Conservation (phyloP, 1,140 invertebrate genomes). For the Calycopis cecrops region DNA sequence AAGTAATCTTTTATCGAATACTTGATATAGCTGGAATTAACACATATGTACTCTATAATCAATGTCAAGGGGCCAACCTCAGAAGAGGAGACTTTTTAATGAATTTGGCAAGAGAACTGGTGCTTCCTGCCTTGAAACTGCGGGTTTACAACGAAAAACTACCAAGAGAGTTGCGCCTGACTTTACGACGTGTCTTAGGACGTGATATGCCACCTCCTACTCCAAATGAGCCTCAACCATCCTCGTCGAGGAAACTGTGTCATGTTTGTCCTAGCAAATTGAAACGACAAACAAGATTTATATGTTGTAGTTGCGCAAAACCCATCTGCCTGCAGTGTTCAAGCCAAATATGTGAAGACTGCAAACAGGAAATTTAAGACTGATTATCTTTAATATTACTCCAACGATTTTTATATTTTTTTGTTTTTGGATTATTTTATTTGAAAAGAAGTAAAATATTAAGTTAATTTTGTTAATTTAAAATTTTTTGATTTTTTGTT, state of each 20-base stretch:
- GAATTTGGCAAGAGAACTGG: not conserved
- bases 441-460: slow-evolving; percentile 12
- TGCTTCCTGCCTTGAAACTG: not conserved
- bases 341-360: slow-evolving; percentile 6
- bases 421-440: slow-evolving; percentile 15
- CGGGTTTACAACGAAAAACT: slow-evolving; percentile 8
- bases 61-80: not conserved
- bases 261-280: not conserved
- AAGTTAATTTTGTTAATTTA: slow-evolving; percentile 16
- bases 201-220: not conserved
- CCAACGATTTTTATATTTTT: slow-evolving; percentile 11
- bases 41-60: not conserved
- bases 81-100: slow-evolving; percentile 8
- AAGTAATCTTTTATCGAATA: slow-evolving; percentile 1
- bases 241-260: not conserved
- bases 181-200: not conserved
- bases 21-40: not conserved
- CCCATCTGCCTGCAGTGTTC: no score
- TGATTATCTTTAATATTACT: slow-evolving; percentile 5
- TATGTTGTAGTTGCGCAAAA: no score
- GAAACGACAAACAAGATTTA: slow-evolving; percentile 5
- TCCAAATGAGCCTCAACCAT: not conserved
- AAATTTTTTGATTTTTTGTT: no score
- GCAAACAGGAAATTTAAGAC: slow-evolving; percentile 8
- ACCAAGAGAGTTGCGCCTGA: slow-evolving; percentile 4